Percentiles rank a stretch among this genome's conserved stretches.
Evolutionary conservation across 2,797 vertebrate genomes (phyloP).

Genomic region (Muscicapa striata): DNA sequence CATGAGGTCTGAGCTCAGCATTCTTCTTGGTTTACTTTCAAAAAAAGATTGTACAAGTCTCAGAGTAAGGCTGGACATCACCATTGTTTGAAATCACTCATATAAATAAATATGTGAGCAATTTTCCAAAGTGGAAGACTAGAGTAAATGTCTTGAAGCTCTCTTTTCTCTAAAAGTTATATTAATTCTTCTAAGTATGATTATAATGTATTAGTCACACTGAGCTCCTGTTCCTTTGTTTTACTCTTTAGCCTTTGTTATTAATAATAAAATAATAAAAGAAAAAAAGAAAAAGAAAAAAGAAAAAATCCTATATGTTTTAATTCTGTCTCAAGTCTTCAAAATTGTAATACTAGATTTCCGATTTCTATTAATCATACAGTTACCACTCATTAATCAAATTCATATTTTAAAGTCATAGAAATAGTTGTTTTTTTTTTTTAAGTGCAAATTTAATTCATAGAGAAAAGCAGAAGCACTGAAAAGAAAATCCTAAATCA

Average conservation of each 20-base stretch:
- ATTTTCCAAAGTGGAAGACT: background rate
- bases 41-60: background rate
- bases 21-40: background rate
- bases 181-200: background rate
- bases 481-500: background rate
- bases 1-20: background rate
- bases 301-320: rapidly evolving
- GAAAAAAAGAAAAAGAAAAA: too few relatives aligned
- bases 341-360: background rate
- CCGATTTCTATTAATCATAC: background rate
- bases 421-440: background rate
- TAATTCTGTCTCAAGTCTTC: background rate
- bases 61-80: background rate
- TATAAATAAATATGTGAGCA: background rate
- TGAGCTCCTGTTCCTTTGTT: background rate
- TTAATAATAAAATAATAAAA: background rate
- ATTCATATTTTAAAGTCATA: background rate
- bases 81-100: background rate
- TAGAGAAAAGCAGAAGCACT: background rate
- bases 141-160: background rate
- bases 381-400: background rate
- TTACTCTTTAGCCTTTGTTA: background rate
- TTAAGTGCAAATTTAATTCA: background rate
- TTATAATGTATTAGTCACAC: background rate
- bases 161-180: background rate